Evolutionary conservation across 2,113 vertebrate genomes (phyloP), one percentile per base, ranked within the genome.

Genomic region (Gobius niger): DNA sequence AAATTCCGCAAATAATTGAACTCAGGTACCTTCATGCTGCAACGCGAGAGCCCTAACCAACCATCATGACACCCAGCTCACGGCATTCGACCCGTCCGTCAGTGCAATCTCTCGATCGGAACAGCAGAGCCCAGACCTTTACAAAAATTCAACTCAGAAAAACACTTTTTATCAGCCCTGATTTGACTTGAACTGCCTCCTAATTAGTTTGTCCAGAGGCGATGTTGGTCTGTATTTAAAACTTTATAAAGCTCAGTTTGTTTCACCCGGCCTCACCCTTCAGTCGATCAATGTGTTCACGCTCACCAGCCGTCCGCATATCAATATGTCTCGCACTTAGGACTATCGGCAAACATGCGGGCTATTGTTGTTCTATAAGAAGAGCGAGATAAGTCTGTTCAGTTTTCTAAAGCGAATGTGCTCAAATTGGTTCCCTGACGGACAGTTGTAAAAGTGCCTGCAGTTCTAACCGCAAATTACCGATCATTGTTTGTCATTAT

Each of bases 161-260:
- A 46, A 7, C 9, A 11, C 19, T 34, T 57, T 57, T 57, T 14
- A 46, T 50, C 15, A 44, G 14, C 40, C 9, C 14, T 15, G 8
- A 9, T 15, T 16, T n/a, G 4, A 60, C 57, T 60, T n/a, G 8
- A 41, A 60, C 9, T 41, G 7, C 44, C 8, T 60, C 40, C 57
- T 60, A 44, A 60, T 42, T 15, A 60, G 9, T 40, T 60, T 60
- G 57, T 60, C 57, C 57, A 4, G 40, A 60, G 57, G 57, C 57
- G 7, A 42, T 60, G 11, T 60, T 42, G 8, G 57, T 60, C 42
- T 14, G 42, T 42, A 60, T 60, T 60, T 60, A 60, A 60, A 60
- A 42, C 40, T 60, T 60, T 40, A 60, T 60, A 8, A 44, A 60
- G 40, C 16, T 14, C 40, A 16, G 57, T 16, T 60, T 40, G 10